These are phyloP conservation scores for Atherinomorus stipes DNA, from an alignment of 2,113 vertebrate species.

Conservation along the genomic window DNA sequence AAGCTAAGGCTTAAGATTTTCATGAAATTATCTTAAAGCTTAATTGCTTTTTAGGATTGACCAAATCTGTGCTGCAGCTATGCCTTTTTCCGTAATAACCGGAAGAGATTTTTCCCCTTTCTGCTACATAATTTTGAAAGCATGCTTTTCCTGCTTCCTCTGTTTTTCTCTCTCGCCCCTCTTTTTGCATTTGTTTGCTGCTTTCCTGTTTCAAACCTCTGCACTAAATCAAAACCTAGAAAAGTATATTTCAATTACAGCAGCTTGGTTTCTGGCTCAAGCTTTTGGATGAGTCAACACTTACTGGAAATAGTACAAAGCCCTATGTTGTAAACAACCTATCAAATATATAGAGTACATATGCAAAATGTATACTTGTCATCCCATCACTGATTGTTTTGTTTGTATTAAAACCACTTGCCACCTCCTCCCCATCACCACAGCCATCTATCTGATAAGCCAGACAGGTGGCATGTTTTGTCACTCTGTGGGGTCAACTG, in stretches of 20 bases:
- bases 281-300: neutral
- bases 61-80: neutral
- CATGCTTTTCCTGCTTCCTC: no score
- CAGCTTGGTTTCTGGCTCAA: neutral
- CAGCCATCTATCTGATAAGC: slow-evolving; percentile 6
- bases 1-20: neutral
- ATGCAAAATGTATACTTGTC: neutral
- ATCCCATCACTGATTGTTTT: neutral
- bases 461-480: slow-evolving; percentile 38
- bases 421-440: neutral
- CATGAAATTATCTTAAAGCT: neutral
- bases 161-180: neutral
- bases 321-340: neutral
- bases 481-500: slow-evolving; percentile 42
- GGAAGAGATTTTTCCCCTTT: no score
- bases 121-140: no score
- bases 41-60: neutral
- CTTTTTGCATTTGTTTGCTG: neutral
- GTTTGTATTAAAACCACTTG: slow-evolving; percentile 7
- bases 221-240: neutral
- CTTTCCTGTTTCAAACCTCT: neutral
- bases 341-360: slow-evolving; percentile 1
- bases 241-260: slow-evolving; percentile 10
- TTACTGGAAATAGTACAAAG: slow-evolving; percentile 10
- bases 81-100: no score